Evolutionary conservation across 2,888 invertebrate species (phyloP).

Genomic region (Acanthosepion pharaonis): DNA sequence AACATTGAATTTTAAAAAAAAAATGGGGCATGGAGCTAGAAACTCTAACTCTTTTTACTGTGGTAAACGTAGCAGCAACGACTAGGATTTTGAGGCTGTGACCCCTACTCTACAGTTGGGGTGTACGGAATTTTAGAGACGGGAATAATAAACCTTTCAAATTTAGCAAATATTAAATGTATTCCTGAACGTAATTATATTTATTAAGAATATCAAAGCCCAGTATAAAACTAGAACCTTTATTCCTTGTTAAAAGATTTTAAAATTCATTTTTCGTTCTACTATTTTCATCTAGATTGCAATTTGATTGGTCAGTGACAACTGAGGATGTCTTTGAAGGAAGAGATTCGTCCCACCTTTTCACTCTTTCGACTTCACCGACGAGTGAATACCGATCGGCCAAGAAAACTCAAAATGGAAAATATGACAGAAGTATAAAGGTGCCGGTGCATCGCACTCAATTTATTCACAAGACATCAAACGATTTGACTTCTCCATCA

Average conservation of each 20-base stretch:
- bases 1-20: no score
- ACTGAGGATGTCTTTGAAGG: neutral
- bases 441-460: neutral
- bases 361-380: neutral
- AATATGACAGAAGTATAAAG: neutral
- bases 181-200: no score
- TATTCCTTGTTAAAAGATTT: neutral
- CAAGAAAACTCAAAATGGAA: neutral
- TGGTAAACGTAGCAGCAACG: no score
- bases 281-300: neutral
- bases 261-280: neutral
- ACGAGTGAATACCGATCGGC: neutral
- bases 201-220: no score
- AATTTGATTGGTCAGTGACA: neutral
- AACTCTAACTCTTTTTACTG: no score
- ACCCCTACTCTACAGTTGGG: no score
- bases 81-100: no score
- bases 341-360: neutral
- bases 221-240: neutral
- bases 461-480: neutral
- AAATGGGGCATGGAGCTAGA: no score
- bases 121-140: no score
- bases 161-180: no score
- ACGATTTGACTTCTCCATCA: neutral
- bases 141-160: no score